Evolutionary conservation across 2,113 vertebrate genomes (phyloP).

Genomic region (Leucopternis melanops): DNA sequence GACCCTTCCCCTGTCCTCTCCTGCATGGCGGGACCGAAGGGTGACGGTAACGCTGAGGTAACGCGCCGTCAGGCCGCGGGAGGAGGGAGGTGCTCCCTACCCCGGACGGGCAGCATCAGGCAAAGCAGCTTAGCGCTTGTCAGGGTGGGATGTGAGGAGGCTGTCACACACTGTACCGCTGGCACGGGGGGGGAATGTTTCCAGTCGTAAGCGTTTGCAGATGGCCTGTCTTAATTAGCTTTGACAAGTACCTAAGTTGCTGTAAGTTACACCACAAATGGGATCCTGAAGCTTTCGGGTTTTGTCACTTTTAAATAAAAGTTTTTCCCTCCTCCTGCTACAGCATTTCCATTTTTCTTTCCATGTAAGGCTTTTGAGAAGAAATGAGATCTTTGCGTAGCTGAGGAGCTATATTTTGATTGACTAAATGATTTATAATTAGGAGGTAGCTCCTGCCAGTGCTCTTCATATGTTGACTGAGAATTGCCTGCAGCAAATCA

Average conservation of each 20-base stretch:
- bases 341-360: not conserved
- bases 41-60: not conserved
- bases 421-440: conserved; percentile 39
- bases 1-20: not conserved
- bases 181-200: not conserved
- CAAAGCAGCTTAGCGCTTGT: not conserved
- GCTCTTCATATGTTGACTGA: not conserved
- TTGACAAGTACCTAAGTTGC: conserved; percentile 53
- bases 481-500: conserved; percentile 7
- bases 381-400: not conserved
- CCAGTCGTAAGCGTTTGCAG: not conserved
- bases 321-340: not conserved
- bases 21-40: not conserved
- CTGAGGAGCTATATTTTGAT: conserved; percentile 32
- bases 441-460: conserved; percentile 1
- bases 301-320: conserved; percentile 16
- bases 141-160: not conserved
- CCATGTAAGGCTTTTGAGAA: conserved; percentile 19
- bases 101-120: not conserved
- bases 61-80: accelerated
- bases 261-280: conserved; percentile 26
- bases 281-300: conserved; percentile 19
- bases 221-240: conserved; percentile 48
- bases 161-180: not conserved
- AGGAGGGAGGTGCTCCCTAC: not conserved